Conservation (phyloP, 1,140 invertebrate genomes). For the Lepidurus packardi region DNA sequence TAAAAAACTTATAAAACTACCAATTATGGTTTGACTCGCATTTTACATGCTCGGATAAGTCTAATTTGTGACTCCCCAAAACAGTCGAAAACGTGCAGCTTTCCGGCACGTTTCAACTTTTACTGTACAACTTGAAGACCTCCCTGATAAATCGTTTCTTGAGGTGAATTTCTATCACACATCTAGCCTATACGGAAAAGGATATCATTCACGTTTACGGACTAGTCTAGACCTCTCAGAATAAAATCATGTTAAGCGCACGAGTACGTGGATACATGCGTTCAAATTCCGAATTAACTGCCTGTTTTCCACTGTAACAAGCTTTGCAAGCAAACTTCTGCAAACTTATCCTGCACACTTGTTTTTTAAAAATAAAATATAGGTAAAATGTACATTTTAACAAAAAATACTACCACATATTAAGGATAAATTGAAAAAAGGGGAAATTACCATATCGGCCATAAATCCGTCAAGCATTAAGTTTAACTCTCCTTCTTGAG, state of each 20-base stretch:
- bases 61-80: too few species aligned
- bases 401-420: background rate
- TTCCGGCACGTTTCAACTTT: too few species aligned
- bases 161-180: too few species aligned
- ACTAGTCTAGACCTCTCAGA: too few species aligned
- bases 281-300: background rate
- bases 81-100: too few species aligned
- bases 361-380: background rate
- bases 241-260: background rate
- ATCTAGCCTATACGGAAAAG: too few species aligned
- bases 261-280: background rate
- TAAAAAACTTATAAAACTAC: too few species aligned
- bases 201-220: too few species aligned
- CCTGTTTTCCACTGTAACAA: background rate
- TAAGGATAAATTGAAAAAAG: background rate
- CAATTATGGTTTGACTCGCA: too few species aligned
- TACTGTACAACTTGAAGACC: too few species aligned
- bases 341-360: background rate
- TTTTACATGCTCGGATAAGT: too few species aligned
- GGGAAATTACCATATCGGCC: slow-evolving; percentile 2
- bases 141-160: too few species aligned
- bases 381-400: background rate
- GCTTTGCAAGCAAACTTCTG: background rate
- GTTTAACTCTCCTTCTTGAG: slow-evolving; percentile 25
- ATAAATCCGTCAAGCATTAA: slow-evolving; percentile 27